Conservation (phyloP, 2,888 invertebrate genomes). For the Yponomeuta evonymella region DNA sequence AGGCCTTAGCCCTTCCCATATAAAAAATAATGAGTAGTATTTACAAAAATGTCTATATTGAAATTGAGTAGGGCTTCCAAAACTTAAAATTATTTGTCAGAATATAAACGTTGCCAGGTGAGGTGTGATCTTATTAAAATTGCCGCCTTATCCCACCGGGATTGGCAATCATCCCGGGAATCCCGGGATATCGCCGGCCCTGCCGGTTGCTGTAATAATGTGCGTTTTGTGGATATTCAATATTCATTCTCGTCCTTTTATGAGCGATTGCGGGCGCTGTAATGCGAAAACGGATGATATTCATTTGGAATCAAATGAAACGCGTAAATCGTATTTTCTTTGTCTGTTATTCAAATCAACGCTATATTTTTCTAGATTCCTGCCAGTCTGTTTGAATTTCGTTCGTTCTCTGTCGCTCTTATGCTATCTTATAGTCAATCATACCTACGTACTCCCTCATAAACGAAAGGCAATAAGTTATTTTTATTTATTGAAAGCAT, state of each 20-base stretch:
- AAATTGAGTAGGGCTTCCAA: background rate
- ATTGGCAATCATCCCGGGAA: conserved; percentile 61
- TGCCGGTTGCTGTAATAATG: conserved; percentile 30
- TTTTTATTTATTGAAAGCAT: too few relatives aligned
- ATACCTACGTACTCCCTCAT: too few relatives aligned
- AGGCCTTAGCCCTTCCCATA: too few relatives aligned
- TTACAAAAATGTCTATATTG: too few relatives aligned
- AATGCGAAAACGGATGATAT: background rate
- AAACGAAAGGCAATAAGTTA: too few relatives aligned
- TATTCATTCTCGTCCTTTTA: background rate
- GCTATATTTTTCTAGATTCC: background rate
- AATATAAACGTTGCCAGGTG: conserved; percentile 20
- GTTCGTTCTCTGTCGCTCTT: too few relatives aligned
- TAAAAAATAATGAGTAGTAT: too few relatives aligned
- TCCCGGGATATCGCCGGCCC: conserved; percentile 31
- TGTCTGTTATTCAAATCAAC: too few relatives aligned
- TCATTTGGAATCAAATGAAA: background rate
- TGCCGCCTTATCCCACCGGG: conserved; percentile 46
- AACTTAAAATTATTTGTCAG: conserved; percentile 10
- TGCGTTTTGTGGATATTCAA: conserved; percentile 32
- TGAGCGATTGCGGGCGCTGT: background rate
- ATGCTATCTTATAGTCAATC: too few relatives aligned
- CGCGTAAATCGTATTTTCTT: background rate
- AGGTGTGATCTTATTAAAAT: conserved; percentile 41
- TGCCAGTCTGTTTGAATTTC: background rate